Evolutionary conservation across 2,888 invertebrate species (phyloP).

Genomic region (Miltochrista miniata): DNA sequence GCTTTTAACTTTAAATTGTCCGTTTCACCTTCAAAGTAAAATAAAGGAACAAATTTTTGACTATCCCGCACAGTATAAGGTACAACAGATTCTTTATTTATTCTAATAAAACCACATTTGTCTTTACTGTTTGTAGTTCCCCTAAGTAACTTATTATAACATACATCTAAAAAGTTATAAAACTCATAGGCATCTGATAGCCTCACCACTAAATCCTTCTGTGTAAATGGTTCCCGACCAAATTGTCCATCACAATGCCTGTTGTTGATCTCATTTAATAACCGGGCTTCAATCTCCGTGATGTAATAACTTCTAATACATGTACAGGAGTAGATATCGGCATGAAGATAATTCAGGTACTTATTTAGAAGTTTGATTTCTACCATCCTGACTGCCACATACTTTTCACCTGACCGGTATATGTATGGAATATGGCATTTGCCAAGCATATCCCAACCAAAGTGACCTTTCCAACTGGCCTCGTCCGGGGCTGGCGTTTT

Average conservation of each 20-base stretch:
- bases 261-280: constrained; percentile 96
- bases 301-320: constrained; percentile 97
- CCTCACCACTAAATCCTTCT: constrained; percentile 95
- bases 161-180: constrained; percentile 94
- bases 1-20: constrained; percentile 94
- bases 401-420: constrained; percentile 91
- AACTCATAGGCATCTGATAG: constrained; percentile 95
- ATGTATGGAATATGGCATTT: constrained; percentile 95
- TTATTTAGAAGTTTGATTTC: constrained; percentile 95
- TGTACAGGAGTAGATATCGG: constrained; percentile 95
- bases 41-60: constrained; percentile 95
- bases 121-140: constrained; percentile 88
- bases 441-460: constrained; percentile 96
- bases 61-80: constrained; percentile 94
- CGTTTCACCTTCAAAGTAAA: constrained; percentile 95
- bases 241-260: constrained; percentile 96
- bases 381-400: constrained; percentile 97
- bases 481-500: constrained; percentile 85
- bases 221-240: constrained; percentile 93
- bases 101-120: constrained; percentile 95
- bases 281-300: constrained; percentile 93
- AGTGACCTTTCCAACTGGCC: constrained; percentile 91
- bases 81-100: constrained; percentile 96
- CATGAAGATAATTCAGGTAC: constrained; percentile 94
- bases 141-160: constrained; percentile 91